Evolutionary conservation across 2,888 invertebrate species (phyloP).

Genomic region (Urechis unicinctus): DNA sequence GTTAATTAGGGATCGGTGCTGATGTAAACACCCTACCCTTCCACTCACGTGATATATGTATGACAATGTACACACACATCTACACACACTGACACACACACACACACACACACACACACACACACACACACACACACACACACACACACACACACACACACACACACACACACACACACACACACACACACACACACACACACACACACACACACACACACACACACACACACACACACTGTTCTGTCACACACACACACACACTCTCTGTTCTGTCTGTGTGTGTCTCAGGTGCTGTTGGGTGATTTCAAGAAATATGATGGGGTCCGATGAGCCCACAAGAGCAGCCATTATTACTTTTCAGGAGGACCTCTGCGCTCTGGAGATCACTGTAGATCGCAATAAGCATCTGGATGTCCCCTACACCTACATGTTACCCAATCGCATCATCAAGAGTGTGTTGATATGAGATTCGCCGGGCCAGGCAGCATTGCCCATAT

Average conservation of each 20-base stretch:
- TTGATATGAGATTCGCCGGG: not conserved
- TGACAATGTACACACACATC: slow-evolving; percentile 3
- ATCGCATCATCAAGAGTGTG: slow-evolving; percentile 10
- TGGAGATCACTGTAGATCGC: slow-evolving; percentile 7
- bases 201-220: not conserved
- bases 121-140: not conserved
- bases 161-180: not conserved
- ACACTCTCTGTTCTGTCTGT: not conserved
- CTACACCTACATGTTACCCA: slow-evolving; percentile 17
- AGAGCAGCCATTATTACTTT: slow-evolving; percentile 10
- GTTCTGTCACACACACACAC: too few species aligned
- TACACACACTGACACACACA: too few species aligned
- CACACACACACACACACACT: not conserved
- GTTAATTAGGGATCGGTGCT: too few species aligned
- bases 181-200: not conserved
- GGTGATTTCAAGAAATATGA: slow-evolving; percentile 9
- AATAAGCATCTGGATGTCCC: slow-evolving; percentile 7
- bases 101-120: too few species aligned
- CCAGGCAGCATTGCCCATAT: too few species aligned
- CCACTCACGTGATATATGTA: too few species aligned
- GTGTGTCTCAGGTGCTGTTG: slow-evolving; percentile 3
- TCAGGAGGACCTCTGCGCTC: slow-evolving; percentile 10
- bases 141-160: not conserved
- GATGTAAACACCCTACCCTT: too few species aligned
- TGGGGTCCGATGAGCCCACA: slow-evolving; percentile 11